Percentiles rank a stretch among this genome's conserved stretches.
Evolutionary conservation across 2,888 invertebrate species (phyloP).

Genomic region (Phengaris arion): DNA sequence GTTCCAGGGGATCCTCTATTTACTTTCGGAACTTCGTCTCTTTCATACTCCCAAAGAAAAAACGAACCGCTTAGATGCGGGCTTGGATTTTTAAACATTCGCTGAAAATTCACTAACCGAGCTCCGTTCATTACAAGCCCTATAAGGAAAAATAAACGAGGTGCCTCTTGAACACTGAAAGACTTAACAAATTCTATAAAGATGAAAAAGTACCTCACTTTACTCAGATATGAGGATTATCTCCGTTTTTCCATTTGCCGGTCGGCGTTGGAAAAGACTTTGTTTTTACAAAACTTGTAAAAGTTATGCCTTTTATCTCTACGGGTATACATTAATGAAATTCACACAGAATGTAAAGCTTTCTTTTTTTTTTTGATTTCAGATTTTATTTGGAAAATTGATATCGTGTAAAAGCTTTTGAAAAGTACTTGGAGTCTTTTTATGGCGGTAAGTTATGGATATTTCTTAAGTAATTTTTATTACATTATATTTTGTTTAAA

Average conservation of each 20-base stretch:
- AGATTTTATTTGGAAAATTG: conserved; percentile 22
- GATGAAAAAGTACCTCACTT: conserved; percentile 52
- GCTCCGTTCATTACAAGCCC: conserved; percentile 52
- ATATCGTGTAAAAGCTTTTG: conserved; percentile 20
- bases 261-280: conserved; percentile 29
- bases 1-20: conserved; percentile 48
- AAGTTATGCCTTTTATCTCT: conserved; percentile 30
- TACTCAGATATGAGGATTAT: conserved; percentile 45
- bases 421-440: conserved; percentile 8
- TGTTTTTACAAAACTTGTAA: conserved; percentile 29
- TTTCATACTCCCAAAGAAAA: conserved; percentile 40
- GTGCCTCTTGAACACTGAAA: conserved; percentile 46
- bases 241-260: conserved; percentile 39
- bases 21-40: conserved; percentile 48
- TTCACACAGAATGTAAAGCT: conserved; percentile 21
- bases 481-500: too few relatives aligned
- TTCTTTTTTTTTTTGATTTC: conserved; percentile 7
- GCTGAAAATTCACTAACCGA: conserved; percentile 35
- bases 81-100: conserved; percentile 38
- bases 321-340: conserved; percentile 30
- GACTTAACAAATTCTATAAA: conserved; percentile 51
- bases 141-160: conserved; percentile 47
- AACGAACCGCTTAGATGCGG: conserved; percentile 38
- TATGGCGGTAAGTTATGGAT: background rate
- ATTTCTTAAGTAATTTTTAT: background rate